These are phyloP conservation scores for Parambassis ranga DNA, from an alignment of 2,797 vertebrate species.

Conservation along the genomic window DNA sequence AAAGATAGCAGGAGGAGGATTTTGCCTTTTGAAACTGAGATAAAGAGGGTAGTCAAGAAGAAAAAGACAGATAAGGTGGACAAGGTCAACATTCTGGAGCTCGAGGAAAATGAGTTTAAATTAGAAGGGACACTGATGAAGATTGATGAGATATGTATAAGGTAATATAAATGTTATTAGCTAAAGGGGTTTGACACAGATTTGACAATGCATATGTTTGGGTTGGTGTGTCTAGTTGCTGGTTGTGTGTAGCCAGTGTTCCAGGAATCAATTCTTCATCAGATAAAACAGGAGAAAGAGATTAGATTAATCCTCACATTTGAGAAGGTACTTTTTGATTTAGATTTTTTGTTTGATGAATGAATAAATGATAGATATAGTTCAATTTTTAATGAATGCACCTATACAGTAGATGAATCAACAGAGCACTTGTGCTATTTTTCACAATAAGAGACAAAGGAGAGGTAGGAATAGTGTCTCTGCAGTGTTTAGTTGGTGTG, in stretches of 20 bases:
- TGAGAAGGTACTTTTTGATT: neutral
- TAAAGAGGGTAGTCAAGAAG: neutral
- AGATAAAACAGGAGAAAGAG: neutral
- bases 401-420: too few relatives aligned
- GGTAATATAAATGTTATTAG: constrained; percentile 38
- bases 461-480: neutral
- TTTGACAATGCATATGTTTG: neutral
- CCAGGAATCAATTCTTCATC: too few relatives aligned
- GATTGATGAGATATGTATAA: constrained; percentile 24
- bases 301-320: neutral
- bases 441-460: neutral
- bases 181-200: neutral
- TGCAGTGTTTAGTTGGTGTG: neutral
- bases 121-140: constrained; percentile 12
- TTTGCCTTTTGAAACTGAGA: neutral
- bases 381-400: neutral
- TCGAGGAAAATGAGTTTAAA: constrained; percentile 34
- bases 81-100: constrained; percentile 19
- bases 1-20: neutral
- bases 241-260: too few relatives aligned
- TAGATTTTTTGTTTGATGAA: neutral
- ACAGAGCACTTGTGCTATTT: neutral
- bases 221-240: too few relatives aligned
- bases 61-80: constrained; percentile 10
- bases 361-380: too few relatives aligned